Evolutionary conservation across 2,113 vertebrate species (phyloP), one percentile per base, ranked within the genome.

Genomic region (Panthera leo): DNA sequence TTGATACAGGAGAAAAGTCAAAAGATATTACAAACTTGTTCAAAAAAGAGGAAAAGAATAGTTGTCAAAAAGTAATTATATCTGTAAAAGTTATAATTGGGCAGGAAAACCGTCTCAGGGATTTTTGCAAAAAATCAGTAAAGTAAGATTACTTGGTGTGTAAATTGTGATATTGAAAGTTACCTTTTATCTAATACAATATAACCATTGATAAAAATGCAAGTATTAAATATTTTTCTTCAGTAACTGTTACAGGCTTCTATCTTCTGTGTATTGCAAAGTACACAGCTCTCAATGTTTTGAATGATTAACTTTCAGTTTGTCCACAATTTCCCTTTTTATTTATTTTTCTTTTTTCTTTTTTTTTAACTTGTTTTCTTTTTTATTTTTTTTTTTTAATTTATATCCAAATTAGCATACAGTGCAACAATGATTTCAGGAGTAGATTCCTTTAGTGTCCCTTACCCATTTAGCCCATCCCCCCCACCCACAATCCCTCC

Each of bases 241-340:
- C 23, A 79, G 68, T 73, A 95, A 80, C n/a, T 55, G 1, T 95
- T 94, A 63, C 16, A 86, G 19, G 19, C 27, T 95, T 7, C 39
- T 94, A 7, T 94, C 45, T 92, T 27, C 5, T 68, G 29, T 94
- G 23, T 96, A 48, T 80, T 27, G 80, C 36, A 80, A 85, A 90
- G 63, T 51, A 65, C 16, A 86, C 25, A 42, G 53, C 25, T 93
- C 84, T 94, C 5, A 12, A 31, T 67, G 34, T 94, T 95, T 96
- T 96, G 68, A 92, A 92, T 91, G 75, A 18, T 95, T 94, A 92
- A 83, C 36, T 78, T 23, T 85, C 63, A 95, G 39, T 87, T 89
- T 96, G 8, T 39, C 80, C 55, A 79, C 45, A 45, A 45, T 45
- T 45, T 45, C 45, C 45, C 45, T 45, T 45, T 45, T 45, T 45